phyloP scores from a whole-genome alignment of 2,797 vertebrate species.

The Spea hammondii region DNA sequence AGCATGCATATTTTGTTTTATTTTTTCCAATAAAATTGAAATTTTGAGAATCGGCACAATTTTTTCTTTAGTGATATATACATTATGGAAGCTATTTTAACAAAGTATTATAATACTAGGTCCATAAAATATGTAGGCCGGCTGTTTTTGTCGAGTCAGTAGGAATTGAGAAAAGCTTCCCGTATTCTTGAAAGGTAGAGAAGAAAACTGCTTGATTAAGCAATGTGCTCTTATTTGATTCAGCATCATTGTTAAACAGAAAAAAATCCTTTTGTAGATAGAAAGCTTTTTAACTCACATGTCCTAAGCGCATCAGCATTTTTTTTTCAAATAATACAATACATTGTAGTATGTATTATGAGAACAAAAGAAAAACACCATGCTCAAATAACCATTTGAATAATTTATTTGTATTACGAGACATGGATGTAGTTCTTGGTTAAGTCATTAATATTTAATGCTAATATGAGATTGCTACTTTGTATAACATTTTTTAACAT shows the following conservation, averaged over 20 bases:
- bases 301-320: conserved; percentile 30
- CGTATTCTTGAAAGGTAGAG: conserved; percentile 5
- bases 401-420: conserved; percentile 49
- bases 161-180: conserved; percentile 6
- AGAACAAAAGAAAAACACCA: conserved; percentile 7
- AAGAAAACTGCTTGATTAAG: conserved; percentile 30
- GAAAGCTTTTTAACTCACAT: conserved; percentile 34
- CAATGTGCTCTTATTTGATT: conserved; percentile 17
- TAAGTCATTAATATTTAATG: conserved; percentile 44
- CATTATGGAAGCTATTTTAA: background rate
- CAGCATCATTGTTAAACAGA: conserved; percentile 20
- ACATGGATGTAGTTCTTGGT: conserved; percentile 33
- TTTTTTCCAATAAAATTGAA: too few relatives aligned
- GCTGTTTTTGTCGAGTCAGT: conserved; percentile 27
- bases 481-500: conserved; percentile 12
- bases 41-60: too few relatives aligned
- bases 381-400: conserved; percentile 42
- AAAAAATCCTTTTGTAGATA: conserved; percentile 30
- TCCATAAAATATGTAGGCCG: conserved; percentile 4
- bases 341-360: conserved; percentile 8
- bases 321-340: conserved; percentile 19
- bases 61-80: too few relatives aligned
- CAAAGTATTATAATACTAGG: conserved; percentile 2
- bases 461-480: conserved; percentile 24
- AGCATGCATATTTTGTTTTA: too few relatives aligned